Percentiles rank a stretch among this genome's conserved stretches.
Conservation (phyloP, 2,888 invertebrate genomes). For the Catonia carolina region DNA sequence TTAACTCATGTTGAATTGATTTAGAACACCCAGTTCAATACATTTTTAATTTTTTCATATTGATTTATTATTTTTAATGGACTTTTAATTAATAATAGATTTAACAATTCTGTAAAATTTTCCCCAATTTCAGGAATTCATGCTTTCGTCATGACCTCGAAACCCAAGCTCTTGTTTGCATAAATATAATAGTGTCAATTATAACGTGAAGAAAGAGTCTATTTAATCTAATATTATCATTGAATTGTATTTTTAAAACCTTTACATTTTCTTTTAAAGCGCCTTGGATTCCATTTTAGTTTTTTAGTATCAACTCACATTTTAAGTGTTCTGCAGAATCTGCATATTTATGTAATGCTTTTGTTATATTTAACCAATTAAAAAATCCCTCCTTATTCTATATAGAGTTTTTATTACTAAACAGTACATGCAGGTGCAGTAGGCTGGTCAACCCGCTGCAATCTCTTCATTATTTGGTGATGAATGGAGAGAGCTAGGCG, state of each 20-base stretch:
- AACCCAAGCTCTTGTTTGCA: conserved; percentile 27
- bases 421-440: conserved; percentile 27
- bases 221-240: conserved; percentile 24
- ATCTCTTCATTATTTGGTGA: too few species aligned
- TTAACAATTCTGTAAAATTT: conserved; percentile 30
- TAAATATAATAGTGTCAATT: conserved; percentile 27
- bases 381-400: conserved; percentile 24
- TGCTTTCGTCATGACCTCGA: conserved; percentile 22
- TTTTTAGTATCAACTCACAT: conserved; percentile 21
- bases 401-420: conserved; percentile 19
- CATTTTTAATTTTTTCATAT: conserved; percentile 28
- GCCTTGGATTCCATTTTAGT: conserved; percentile 20
- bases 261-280: conserved; percentile 21
- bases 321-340: conserved; percentile 25
- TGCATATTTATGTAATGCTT: conserved; percentile 21
- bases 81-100: conserved; percentile 21
- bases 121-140: conserved; percentile 20
- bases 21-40: conserved; percentile 25
- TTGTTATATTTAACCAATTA: conserved; percentile 19
- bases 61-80: conserved; percentile 28
- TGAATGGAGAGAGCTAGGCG: too few species aligned
- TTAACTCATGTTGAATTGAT: conserved; percentile 31
- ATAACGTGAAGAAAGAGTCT: conserved; percentile 10
- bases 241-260: conserved; percentile 23
- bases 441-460: too few species aligned